Conservation (phyloP, 35 echinoderm and acorn worm species). For the Ophioderma brevispina region DNA sequence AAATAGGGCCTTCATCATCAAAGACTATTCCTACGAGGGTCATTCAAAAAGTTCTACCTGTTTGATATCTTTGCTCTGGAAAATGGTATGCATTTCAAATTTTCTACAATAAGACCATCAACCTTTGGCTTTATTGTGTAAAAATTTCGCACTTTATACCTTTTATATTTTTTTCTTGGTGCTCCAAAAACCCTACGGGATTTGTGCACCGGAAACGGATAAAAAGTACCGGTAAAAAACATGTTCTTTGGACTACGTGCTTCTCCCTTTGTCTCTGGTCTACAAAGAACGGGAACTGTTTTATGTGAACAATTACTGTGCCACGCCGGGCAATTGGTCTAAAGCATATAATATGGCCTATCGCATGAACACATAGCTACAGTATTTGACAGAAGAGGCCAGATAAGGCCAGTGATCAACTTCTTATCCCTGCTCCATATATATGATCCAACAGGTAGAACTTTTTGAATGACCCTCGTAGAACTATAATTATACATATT, state of each 20-base stretch:
- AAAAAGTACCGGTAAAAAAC: background rate
- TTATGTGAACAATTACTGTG: background rate
- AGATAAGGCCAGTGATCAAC: background rate
- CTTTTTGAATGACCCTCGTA: too few relatives aligned
- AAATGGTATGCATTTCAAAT: too few relatives aligned
- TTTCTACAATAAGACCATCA: too few relatives aligned
- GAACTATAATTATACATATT: too few relatives aligned
- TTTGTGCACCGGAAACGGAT: background rate
- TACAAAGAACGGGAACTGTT: background rate
- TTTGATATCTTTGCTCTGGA: background rate
- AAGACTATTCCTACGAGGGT: background rate
- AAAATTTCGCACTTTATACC: background rate
- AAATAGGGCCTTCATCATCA: too few relatives aligned
- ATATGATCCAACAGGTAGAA: too few relatives aligned
- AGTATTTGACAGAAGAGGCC: background rate
- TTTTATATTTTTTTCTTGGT: background rate
- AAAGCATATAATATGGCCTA: background rate
- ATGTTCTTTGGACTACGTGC: background rate
- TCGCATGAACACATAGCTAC: background rate
- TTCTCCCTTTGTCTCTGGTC: background rate
- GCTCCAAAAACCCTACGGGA: background rate
- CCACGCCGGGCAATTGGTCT: background rate
- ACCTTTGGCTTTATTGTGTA: too few relatives aligned
- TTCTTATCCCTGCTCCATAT: background rate
- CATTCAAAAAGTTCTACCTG: background rate